Evolutionary conservation across 1,140 invertebrate species (phyloP), one percentile per base, ranked within the genome.

Genomic region (Lethrus apterus): DNA sequence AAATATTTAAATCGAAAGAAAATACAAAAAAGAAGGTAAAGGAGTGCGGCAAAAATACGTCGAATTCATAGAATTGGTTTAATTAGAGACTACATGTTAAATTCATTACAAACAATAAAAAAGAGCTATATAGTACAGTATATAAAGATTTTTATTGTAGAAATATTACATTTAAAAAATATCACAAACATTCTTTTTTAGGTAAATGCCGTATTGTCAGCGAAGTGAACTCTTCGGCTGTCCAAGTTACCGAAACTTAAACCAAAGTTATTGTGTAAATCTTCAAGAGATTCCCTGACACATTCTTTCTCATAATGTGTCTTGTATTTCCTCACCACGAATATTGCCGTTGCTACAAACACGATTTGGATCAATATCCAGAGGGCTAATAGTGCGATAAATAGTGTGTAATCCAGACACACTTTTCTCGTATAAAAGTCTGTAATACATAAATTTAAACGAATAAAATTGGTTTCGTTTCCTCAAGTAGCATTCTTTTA

Each of bases 231-330:
- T 46, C 61, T 54, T 43, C 60, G 32, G 19, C 52, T 57, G 10
- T 65, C 63, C 24, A 65, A 47, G 48, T 64, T 65, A 34, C 59
- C 63, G 26, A 56, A 56, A 17, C 63, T 60, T 9, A 65, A 43
- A 4, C 61, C 63, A 51, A 67, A 67, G 53, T 65, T 65, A 52
- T 63, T 64, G 36, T 67, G 55, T 4, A 65, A 45, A 32, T 64
- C 58, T 50, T 67, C 60, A 23, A 63, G 42, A 0, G 61, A 59
- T 24, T 60, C 52, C 15, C 46, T 51, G n/a, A 50, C 51, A 31
- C 55, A 61, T 38, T 60, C 53, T 20, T 64, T 46, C 32, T 64
- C 47, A 32, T 66, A 67, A 55, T 61, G 48, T 41, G 55, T 58
- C 41, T 60, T 65, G 42, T 67, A 67, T 26, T 54, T 55, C 13